Base-by-base conservation (phyloP, 1,140 invertebrate genomes). In the Stratiolaelaps scimitus region DNA sequence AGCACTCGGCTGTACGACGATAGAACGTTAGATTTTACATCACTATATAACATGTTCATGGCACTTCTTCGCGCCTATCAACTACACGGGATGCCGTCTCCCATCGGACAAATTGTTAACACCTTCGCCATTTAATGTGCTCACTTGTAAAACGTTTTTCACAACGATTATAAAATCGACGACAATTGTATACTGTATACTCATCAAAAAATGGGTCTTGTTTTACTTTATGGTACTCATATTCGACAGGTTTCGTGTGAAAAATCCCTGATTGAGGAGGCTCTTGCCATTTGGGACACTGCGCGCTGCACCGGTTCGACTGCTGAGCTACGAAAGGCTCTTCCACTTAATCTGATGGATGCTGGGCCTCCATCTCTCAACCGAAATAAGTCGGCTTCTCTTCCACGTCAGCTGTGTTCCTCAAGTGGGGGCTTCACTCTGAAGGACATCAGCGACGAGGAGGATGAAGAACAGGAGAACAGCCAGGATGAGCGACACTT, bases 201-300 rank as follows among this genome's bases (percentile, higher is more conserved):
- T n/a, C n/a, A n/a, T n/a, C n/a, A n/a, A n/a, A n/a, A n/a, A n/a
- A n/a, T n/a, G n/a, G n/a, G n/a, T n/a, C n/a, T n/a, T n/a, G n/a
- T n/a, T 40, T 40, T 4, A 40, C 10, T 40, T 40, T 40, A 10
- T 40, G 34, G 34, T 40, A 40, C n/a, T 40, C 4, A 40, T 40
- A 40, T 40, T 40, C 34, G 1, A 34, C 53, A 60, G 53, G 53
- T 60, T 65, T 78, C 90, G 1, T 90, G 87, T 85, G 87, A 90
- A 73, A 83, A 87, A 0, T 82, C 82, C 13, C 76, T 89, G 23
- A 85, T 91, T 0, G 88, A 91, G 73, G 87, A 91, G 73, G 86
- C 87, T 78, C 89, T 47, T 82, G 81, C 15, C 87, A 87, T 71
- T 81, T 91, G 40, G 87, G 90, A 72, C 83, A 86, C 70, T 40